Evolutionary conservation across 2,888 invertebrate genomes (phyloP), one percentile per base, ranked within the genome.

Genomic region (Protodeltote pygarga): DNA sequence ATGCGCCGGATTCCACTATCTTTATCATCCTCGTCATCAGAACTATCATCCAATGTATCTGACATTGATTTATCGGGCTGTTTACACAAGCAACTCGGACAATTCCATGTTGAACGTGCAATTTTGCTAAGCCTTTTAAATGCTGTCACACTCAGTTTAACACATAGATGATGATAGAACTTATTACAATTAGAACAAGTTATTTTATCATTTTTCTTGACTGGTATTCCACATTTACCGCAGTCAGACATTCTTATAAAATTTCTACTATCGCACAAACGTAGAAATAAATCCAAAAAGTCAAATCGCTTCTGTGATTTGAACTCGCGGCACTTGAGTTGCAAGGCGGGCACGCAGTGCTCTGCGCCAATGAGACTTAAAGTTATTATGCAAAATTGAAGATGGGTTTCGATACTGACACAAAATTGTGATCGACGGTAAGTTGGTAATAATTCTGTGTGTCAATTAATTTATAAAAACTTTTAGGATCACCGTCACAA

Each of bases 71-170:
- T 15, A 4, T 4, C 11, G 2, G 14, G 14, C 0, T 14, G 3
- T 2, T 9, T 14, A 23, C 3, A 2, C 8, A 23, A 3, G 14
- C 33, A 39, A 4, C 9, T 21, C 2, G 29, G 17, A 13, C 39
- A 40, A 13, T 17, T 24, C 39, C 39, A 40, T 4, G 11, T 16
- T 1, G 23, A 24, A 16, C 39, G 39, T 2, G 16, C 17, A 6
- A 24, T 1, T 31, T 40, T 40, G 19, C 28, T 34, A 6, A 34
- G 34, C 4, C 10, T 34, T 24, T 34, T 34, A 34, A 23, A 34
- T 16, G 21, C 21, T 3, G 23, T 4, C 1, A 10, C 34, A n/a
- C 10, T 34, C 10, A 34, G 5, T 1, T 34, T 34, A 3, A 34
- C 34, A 5, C 34, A 34, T 9, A 34, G 3, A 6, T 34, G 24